phyloP scores from a whole-genome alignment of 1,140 invertebrate species.

The Asbolus verrucosus region DNA sequence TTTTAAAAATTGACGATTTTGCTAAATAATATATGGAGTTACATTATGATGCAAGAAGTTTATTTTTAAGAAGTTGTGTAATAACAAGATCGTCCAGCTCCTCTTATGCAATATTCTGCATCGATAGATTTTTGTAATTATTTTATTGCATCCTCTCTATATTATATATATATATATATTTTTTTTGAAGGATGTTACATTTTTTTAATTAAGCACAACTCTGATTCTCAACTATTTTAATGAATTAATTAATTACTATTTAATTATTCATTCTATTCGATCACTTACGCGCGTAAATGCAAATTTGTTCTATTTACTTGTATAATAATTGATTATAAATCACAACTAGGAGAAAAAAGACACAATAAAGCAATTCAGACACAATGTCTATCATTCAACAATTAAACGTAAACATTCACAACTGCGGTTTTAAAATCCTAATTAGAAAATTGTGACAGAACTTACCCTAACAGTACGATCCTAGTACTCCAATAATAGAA shows the following conservation, averaged over 20 bases:
- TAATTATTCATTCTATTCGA: too few species aligned
- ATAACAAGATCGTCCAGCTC: not conserved
- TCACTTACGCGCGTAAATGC: not conserved
- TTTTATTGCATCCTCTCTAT: too few species aligned
- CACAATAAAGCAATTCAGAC: not conserved
- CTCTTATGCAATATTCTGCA: not conserved
- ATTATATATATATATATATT: too few species aligned
- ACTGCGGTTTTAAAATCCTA: too few species aligned
- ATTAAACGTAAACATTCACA: too few species aligned
- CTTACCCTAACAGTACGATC: not conserved
- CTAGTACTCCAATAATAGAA: not conserved
- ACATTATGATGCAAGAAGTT: not conserved
- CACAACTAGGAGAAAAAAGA: not conserved
- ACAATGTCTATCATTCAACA: too few species aligned
- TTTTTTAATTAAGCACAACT: too few species aligned
- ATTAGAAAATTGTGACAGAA: not conserved
- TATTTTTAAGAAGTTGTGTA: constrained; percentile 3
- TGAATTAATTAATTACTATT: not conserved
- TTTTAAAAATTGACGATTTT: not conserved
- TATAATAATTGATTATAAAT: constrained; percentile 2
- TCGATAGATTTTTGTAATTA: too few species aligned
- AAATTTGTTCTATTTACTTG: not conserved
- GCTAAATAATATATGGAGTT: not conserved
- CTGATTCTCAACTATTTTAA: too few species aligned
- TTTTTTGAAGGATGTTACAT: too few species aligned